These are phyloP conservation scores for Lycodopsis pacificus DNA, from an alignment of 2,797 vertebrate genomes.

Conservation along the genomic window DNA sequence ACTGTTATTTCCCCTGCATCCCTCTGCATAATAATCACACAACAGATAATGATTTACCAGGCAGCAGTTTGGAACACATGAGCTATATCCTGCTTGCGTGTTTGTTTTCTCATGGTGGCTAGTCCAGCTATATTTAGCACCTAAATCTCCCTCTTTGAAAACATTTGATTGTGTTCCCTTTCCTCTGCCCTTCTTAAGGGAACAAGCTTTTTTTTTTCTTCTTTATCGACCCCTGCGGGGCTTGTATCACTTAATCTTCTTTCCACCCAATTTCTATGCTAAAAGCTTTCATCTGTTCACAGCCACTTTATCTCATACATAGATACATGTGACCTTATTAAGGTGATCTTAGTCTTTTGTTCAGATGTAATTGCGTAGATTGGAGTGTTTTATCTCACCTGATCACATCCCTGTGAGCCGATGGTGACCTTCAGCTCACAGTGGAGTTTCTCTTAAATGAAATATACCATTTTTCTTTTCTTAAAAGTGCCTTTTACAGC, in stretches of 20 bases:
- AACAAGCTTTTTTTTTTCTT: constrained; percentile 16
- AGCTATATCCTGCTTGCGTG: constrained; percentile 27
- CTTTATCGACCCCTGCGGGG: constrained; percentile 39
- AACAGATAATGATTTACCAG: constrained; percentile 39
- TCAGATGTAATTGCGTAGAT: constrained; percentile 47
- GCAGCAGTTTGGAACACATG: not conserved
- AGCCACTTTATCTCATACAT: constrained; percentile 61
- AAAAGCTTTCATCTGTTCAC: constrained; percentile 72
- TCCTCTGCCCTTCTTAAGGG: constrained; percentile 44
- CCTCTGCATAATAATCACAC: constrained; percentile 20
- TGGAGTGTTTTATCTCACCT: constrained; percentile 41
- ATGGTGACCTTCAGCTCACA: constrained; percentile 56
- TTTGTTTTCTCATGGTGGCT: constrained; percentile 33
- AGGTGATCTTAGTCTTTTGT: constrained; percentile 53
- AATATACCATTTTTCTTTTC: constrained; percentile 18
- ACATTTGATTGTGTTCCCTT: constrained; percentile 44
- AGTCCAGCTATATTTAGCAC: constrained; percentile 30
- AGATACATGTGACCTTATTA: constrained; percentile 67
- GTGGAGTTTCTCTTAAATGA: constrained; percentile 32
- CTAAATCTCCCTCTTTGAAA: constrained; percentile 33
- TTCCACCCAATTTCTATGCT: constrained; percentile 77
- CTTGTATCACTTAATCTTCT: constrained; percentile 65
- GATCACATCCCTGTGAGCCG: constrained; percentile 33
- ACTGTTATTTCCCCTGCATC: not conserved
- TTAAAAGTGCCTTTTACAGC: constrained; percentile 17